A percentile compares a stretch with the other conserved stretches of the same genome.
phyloP scores from a whole-genome alignment of 2,888 invertebrate species.

The Chymomyza procnemis region DNA sequence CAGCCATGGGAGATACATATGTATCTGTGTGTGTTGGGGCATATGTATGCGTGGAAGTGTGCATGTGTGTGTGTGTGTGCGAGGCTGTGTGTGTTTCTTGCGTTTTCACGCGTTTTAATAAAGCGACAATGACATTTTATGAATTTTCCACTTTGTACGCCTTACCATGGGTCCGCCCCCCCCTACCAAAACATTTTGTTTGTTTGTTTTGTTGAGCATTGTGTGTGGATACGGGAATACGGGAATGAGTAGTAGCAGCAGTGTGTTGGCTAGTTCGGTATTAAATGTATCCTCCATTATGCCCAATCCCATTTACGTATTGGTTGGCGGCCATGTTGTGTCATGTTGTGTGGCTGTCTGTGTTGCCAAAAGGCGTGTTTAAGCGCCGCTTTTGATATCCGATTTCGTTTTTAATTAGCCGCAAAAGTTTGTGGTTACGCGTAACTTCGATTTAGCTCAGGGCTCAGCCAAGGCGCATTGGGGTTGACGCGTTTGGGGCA shows the following conservation, averaged over 20 bases:
- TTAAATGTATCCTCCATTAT: no score
- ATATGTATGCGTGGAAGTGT: constrained; percentile 13
- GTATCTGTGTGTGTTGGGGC: no score
- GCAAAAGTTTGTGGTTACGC: constrained; percentile 60
- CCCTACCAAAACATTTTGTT: constrained; percentile 8
- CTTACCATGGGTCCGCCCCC: constrained; percentile 19
- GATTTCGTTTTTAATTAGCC: constrained; percentile 72
- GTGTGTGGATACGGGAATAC: background rate
- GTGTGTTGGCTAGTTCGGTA: constrained; percentile 14
- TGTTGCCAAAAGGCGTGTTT: constrained; percentile 61
- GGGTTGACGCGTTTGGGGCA: no score
- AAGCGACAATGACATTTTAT: constrained; percentile 72
- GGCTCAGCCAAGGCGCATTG: no score
- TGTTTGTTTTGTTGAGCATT: constrained; percentile 52
- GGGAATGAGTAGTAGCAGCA: background rate
- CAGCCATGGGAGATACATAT: no score
- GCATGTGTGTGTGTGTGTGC: constrained; percentile 34
- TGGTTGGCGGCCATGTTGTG: no score
- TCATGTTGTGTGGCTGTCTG: no score
- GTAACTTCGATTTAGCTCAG: background rate
- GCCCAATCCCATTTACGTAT: background rate
- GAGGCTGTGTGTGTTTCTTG: constrained; percentile 33
- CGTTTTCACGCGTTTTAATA: constrained; percentile 71
- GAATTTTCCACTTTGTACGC: constrained; percentile 70
- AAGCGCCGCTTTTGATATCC: constrained; percentile 63